phyloP scores from a whole-genome alignment of 2,113 vertebrate species.

The Alligator sinensis region DNA sequence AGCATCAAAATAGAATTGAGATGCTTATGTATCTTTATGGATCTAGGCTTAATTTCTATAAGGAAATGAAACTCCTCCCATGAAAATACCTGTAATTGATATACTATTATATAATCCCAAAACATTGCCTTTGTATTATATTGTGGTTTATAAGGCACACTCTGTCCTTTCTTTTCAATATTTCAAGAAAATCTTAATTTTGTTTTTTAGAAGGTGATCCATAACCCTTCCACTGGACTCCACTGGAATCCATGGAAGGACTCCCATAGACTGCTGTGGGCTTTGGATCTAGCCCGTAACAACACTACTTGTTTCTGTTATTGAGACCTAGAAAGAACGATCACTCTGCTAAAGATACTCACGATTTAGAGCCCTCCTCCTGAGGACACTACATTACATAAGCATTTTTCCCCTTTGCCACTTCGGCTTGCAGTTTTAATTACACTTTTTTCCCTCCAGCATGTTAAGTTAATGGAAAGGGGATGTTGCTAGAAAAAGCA shows the following conservation, averaged over 20 bases:
- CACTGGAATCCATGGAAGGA: background rate
- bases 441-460: background rate
- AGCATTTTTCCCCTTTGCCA: background rate
- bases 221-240: background rate
- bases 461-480: constrained; percentile 1
- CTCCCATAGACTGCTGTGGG: background rate
- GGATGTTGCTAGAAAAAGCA: background rate
- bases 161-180: constrained; percentile 16
- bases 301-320: background rate
- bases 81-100: constrained; percentile 59
- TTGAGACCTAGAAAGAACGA: background rate
- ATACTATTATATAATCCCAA: constrained; percentile 42
- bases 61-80: constrained; percentile 58
- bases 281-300: background rate
- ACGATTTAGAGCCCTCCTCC: background rate
- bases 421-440: background rate
- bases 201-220: background rate
- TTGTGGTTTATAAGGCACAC: constrained; percentile 21
- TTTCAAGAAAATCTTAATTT: constrained; percentile 19
- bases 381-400: background rate
- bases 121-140: background rate
- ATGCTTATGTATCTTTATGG: constrained; percentile 43
- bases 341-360: background rate
- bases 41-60: constrained; percentile 22
- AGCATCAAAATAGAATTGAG: too few relatives aligned